These are phyloP conservation scores for Otocyon megalotis DNA, from an alignment of 2,113 vertebrate species.

Conservation along the genomic window DNA sequence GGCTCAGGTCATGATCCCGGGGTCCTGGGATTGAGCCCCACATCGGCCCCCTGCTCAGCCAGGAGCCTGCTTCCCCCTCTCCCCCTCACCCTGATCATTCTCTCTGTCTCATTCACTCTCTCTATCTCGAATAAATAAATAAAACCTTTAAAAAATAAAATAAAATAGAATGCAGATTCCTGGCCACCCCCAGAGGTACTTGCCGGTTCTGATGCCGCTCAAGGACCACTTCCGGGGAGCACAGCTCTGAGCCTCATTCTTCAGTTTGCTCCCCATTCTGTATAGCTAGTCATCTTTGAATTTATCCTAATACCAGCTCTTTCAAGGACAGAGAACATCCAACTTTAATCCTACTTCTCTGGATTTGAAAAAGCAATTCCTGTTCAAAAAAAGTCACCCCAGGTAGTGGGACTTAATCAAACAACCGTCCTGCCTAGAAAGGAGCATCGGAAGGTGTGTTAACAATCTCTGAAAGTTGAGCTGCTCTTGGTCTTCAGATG, in stretches of 20 bases:
- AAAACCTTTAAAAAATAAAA: too few species aligned
- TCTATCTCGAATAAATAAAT: too few species aligned
- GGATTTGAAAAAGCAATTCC: not conserved
- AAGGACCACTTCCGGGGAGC: not conserved
- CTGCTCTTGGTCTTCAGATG: not conserved
- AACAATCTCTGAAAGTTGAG: not conserved
- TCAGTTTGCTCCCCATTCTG: not conserved
- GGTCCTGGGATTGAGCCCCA: too few species aligned
- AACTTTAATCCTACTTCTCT: not conserved
- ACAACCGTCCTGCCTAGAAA: not conserved
- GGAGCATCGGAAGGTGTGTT: rapidly evolving
- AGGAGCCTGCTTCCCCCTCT: too few species aligned
- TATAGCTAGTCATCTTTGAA: not conserved
- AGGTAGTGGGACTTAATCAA: not conserved
- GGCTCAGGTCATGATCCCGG: too few species aligned
- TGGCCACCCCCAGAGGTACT: not conserved
- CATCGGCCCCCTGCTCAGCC: too few species aligned
- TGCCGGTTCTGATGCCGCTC: too few species aligned
- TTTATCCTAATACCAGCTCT: not conserved
- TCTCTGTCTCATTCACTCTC: too few species aligned
- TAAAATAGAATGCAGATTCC: not conserved
- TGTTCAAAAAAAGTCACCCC: not conserved
- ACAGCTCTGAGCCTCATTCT: not conserved
- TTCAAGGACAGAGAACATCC: not conserved
- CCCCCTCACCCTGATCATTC: too few species aligned